Percentiles rank a stretch among this genome's conserved stretches.
Conservation (phyloP, 2,797 vertebrate genomes). For the Hapalemur alaotrensis region DNA sequence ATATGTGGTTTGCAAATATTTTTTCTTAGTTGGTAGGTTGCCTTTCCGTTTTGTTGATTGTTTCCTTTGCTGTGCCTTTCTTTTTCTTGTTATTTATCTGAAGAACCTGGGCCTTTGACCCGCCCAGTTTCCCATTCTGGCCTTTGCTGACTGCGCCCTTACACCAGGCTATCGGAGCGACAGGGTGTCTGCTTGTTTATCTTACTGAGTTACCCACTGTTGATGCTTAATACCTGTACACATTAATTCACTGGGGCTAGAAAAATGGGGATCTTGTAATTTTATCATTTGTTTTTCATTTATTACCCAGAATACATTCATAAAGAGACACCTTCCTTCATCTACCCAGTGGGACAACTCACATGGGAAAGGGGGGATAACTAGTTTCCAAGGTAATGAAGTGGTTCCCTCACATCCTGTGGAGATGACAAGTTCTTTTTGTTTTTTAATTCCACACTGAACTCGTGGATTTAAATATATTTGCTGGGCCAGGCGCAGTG, state of each 20-base stretch:
- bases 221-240: neutral
- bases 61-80: neutral
- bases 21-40: neutral
- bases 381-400: neutral
- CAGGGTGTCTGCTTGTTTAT: neutral
- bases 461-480: neutral
- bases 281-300: neutral
- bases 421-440: neutral
- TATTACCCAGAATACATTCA: neutral
- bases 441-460: neutral
- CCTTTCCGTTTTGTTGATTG: neutral
- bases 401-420: neutral
- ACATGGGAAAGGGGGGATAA: neutral
- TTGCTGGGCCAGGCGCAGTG: neutral
- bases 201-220: neutral
- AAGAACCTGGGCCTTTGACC: neutral
- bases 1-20: neutral
- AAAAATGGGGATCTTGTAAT: neutral
- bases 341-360: neutral
- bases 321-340: neutral
- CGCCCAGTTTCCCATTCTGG: neutral
- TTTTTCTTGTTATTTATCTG: slow-evolving; percentile 20
- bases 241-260: neutral
- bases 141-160: neutral
- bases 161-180: neutral